phyloP scores from a whole-genome alignment of 2,888 invertebrate species.

The Subacronicta megacephala region DNA sequence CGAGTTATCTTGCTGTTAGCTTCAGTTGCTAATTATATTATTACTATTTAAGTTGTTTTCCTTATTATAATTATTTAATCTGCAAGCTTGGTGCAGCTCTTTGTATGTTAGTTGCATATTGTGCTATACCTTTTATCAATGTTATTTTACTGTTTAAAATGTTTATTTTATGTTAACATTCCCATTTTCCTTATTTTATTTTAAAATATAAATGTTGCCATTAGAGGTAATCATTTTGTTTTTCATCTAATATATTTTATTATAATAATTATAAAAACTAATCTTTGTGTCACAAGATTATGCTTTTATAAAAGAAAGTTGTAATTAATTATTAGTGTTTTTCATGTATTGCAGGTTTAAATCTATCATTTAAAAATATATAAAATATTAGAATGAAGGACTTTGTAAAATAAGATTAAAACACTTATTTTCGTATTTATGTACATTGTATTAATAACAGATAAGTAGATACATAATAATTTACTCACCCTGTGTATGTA shows the following conservation, averaged over 20 bases:
- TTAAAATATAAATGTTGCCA: conserved; percentile 22
- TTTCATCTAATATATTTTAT: conserved; percentile 9
- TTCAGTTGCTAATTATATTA: conserved; percentile 21
- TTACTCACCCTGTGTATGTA: conserved; percentile 60
- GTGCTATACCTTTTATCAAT: conserved; percentile 36
- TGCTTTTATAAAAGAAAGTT: no score
- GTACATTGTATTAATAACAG: conserved; percentile 49
- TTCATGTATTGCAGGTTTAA: no score
- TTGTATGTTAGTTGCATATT: conserved; percentile 33
- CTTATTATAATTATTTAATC: conserved; percentile 28
- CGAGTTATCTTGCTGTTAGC: conserved; percentile 15
- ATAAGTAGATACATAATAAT: conserved; percentile 47
- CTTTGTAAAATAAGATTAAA: conserved; percentile 26
- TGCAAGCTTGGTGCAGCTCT: conserved; percentile 18
- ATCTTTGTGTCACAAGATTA: conserved; percentile 19
- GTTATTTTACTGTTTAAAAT: conserved; percentile 40
- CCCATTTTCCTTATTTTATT: conserved; percentile 23
- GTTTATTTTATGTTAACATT: conserved; percentile 49
- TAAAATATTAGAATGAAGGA: conserved; percentile 1
- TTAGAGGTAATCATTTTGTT: conserved; percentile 16
- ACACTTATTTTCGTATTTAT: conserved; percentile 47
- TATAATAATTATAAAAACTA: conserved; percentile 16
- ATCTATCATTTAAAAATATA: no score
- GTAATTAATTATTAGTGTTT: no score
- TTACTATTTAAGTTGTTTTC: conserved; percentile 17